Percentiles rank a stretch among this genome's conserved stretches.
Conservation (phyloP, 2,113 vertebrate genomes). For the Boleophthalmus pectinirostris region DNA sequence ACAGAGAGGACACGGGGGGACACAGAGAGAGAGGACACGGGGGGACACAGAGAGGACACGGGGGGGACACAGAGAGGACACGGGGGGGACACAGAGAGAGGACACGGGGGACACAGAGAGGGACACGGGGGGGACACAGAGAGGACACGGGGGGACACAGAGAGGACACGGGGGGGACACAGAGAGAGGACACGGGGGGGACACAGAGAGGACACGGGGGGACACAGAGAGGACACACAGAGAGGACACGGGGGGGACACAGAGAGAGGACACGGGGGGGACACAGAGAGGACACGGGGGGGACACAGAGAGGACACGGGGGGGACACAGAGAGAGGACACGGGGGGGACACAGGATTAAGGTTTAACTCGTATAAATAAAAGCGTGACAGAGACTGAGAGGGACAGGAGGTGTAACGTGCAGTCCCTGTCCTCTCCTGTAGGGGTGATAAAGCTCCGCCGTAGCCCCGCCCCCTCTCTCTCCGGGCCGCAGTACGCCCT, state of each 20-base stretch:
- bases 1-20: not conserved
- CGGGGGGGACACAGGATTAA: no score
- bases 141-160: not conserved
- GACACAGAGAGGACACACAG: conserved; percentile 75
- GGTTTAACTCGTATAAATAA: no score
- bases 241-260: conserved; percentile 51
- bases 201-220: no score
- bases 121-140: conserved; percentile 58
- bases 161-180: no score
- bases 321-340: conserved; percentile 77
- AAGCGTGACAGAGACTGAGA: no score
- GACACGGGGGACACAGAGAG: no score
- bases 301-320: no score
- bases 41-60: conserved; percentile 86
- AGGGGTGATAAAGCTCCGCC: conserved; percentile 88
- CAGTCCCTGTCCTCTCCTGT: not conserved
- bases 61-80: not conserved
- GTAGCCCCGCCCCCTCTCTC: conserved; percentile 79
- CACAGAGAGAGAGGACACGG: no score
- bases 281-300: not conserved
- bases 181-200: conserved; percentile 61
- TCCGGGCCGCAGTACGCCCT: conserved; percentile 81
- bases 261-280: conserved; percentile 82
- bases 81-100: no score
- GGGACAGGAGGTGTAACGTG: not conserved